These are phyloP conservation scores for Serilophus lunatus DNA, from an alignment of 2,113 vertebrate species.

Conservation along the genomic window DNA sequence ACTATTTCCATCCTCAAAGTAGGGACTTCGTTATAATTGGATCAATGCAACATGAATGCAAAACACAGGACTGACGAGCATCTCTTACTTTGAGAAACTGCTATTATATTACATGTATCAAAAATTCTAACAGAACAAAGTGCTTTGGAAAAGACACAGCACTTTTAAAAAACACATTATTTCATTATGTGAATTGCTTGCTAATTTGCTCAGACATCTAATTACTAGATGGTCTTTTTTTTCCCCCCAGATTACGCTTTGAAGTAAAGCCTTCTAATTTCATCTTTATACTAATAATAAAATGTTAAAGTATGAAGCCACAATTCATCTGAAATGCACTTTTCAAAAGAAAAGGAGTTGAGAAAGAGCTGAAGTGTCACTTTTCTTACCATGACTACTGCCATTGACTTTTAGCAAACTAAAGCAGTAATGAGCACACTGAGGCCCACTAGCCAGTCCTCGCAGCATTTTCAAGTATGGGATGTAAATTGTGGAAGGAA, in stretches of 20 bases:
- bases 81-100: background rate
- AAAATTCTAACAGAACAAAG: background rate
- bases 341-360: background rate
- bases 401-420: slow-evolving; percentile 97
- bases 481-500: slow-evolving; percentile 93
- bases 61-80: background rate
- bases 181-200: background rate
- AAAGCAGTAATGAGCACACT: slow-evolving; percentile 97
- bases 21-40: background rate
- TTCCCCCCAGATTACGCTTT: background rate
- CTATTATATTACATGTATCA: background rate
- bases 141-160: background rate
- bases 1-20: background rate
- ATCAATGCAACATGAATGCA: background rate
- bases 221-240: background rate
- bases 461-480: slow-evolving; percentile 94
- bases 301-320: background rate
- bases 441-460: slow-evolving; percentile 90
- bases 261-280: background rate
- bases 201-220: background rate
- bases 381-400: slow-evolving; percentile 87
- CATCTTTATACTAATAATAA: background rate
- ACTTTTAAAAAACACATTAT: background rate
- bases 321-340: background rate
- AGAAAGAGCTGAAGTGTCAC: background rate